Conservation (phyloP, 2,888 invertebrate genomes). For the Zeuzera pyrina region DNA sequence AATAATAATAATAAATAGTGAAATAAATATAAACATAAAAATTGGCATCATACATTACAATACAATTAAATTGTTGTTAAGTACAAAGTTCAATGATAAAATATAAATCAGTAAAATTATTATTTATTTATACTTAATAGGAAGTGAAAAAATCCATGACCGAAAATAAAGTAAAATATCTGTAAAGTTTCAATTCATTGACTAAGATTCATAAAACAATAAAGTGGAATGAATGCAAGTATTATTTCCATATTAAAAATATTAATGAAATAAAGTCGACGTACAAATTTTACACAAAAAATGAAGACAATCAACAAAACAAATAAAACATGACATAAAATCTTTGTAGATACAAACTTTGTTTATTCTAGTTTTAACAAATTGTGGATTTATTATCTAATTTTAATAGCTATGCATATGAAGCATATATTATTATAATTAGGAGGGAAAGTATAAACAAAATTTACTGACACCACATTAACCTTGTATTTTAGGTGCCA, state of each 20-base stretch:
- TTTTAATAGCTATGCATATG: neutral
- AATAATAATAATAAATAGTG: too few species aligned
- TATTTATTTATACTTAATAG: too few species aligned
- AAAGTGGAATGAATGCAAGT: neutral
- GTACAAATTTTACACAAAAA: neutral
- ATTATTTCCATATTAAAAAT: neutral
- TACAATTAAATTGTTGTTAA: too few species aligned
- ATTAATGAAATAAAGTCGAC: neutral
- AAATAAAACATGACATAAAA: conserved; percentile 11
- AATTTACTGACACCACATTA: too few species aligned
- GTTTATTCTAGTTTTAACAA: conserved; percentile 1
- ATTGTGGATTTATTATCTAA: conserved; percentile 3
- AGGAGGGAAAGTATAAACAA: neutral
- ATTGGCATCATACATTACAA: too few species aligned
- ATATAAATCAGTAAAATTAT: too few species aligned
- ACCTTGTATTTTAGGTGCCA: too few species aligned
- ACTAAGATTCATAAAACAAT: neutral
- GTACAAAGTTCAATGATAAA: too few species aligned
- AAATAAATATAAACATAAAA: too few species aligned
- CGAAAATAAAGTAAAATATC: too few species aligned
- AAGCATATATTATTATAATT: neutral
- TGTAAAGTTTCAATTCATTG: too few species aligned
- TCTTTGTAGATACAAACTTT: conserved; percentile 1
- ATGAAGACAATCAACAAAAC: conserved; percentile 3
- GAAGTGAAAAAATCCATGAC: too few species aligned